phyloP scores from a whole-genome alignment of 1,140 invertebrate genomes.

The Scaptomyza hsui region DNA sequence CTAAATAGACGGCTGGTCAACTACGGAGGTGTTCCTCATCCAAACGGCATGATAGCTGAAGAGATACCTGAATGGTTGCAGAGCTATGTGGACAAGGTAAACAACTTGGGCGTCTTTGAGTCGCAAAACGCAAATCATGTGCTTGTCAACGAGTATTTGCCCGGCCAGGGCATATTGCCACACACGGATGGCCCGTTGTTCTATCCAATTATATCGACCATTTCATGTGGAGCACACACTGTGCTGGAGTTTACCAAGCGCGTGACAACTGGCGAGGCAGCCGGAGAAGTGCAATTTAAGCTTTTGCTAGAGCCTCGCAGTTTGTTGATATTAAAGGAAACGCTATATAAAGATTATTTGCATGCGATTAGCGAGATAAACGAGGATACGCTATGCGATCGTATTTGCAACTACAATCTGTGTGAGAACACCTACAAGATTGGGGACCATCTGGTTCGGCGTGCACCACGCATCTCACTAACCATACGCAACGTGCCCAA shows the following conservation, averaged over 20 bases:
- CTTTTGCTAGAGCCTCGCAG: constrained; percentile 94
- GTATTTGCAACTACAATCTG: constrained; percentile 88
- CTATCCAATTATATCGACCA: constrained; percentile 95
- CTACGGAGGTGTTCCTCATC: constrained; percentile 97
- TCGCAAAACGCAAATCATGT: constrained; percentile 95
- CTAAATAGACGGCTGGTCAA: constrained; percentile 96
- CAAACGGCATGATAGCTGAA: constrained; percentile 97
- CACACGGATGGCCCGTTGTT: constrained; percentile 98
- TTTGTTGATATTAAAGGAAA: constrained; percentile 92
- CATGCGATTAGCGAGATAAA: constrained; percentile 94
- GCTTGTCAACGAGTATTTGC: constrained; percentile 97
- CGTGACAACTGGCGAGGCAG: constrained; percentile 14
- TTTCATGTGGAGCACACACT: constrained; percentile 95
- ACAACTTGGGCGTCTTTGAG: constrained; percentile 89
- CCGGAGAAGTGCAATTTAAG: constrained; percentile 84
- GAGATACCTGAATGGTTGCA: constrained; percentile 93
- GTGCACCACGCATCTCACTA: constrained; percentile 91
- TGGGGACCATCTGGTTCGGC: constrained; percentile 86
- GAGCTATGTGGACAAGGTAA: constrained; percentile 90
- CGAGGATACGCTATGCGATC: constrained; percentile 88
- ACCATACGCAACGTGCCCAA: constrained; percentile 98
- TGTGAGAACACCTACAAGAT: constrained; percentile 86
- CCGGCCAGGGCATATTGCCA: constrained; percentile 97
- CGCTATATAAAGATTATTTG: constrained; percentile 93
- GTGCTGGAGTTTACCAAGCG: constrained; percentile 89